phyloP scores from a whole-genome alignment of 1,140 invertebrate genomes.

The Gryon sp. region DNA sequence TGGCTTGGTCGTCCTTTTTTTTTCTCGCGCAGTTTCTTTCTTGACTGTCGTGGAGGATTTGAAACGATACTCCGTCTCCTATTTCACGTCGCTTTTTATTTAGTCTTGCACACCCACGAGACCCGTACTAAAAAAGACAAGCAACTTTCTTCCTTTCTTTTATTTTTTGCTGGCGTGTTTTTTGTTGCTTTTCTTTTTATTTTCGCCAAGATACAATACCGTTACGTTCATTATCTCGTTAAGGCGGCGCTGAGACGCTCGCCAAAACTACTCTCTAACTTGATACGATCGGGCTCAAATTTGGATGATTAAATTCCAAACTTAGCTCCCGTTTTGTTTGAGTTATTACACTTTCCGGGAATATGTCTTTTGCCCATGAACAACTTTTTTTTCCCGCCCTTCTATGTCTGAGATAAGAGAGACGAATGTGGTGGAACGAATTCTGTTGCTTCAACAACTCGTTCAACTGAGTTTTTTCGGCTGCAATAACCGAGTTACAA shows the following conservation, averaged over 20 bases:
- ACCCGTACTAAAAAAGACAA: background rate
- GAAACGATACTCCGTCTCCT: constrained; percentile 67
- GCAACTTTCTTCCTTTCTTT: too few relatives aligned
- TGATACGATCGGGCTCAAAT: constrained; percentile 36
- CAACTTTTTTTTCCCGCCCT: constrained; percentile 3
- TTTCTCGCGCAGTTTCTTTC: constrained; percentile 37
- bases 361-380: constrained; percentile 7
- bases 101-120: constrained; percentile 40
- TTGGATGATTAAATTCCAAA: constrained; percentile 39
- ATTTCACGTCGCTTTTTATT: constrained; percentile 70
- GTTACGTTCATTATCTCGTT: constrained; percentile 44
- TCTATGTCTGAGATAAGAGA: background rate
- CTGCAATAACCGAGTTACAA: too few relatives aligned
- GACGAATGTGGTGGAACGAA: background rate
- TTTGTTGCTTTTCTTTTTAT: background rate
- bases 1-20: background rate
- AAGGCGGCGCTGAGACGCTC: background rate
- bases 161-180: too few relatives aligned
- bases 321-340: constrained; percentile 3
- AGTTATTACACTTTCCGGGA: constrained; percentile 6
- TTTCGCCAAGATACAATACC: background rate
- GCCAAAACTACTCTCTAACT: constrained; percentile 12
- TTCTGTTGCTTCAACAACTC: background rate
- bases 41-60: constrained; percentile 63
- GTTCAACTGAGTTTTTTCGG: background rate